Percentiles rank a stretch among this genome's conserved stretches.
phyloP scores from a whole-genome alignment of 2,113 vertebrate species.

The Marmota flaviventris region DNA sequence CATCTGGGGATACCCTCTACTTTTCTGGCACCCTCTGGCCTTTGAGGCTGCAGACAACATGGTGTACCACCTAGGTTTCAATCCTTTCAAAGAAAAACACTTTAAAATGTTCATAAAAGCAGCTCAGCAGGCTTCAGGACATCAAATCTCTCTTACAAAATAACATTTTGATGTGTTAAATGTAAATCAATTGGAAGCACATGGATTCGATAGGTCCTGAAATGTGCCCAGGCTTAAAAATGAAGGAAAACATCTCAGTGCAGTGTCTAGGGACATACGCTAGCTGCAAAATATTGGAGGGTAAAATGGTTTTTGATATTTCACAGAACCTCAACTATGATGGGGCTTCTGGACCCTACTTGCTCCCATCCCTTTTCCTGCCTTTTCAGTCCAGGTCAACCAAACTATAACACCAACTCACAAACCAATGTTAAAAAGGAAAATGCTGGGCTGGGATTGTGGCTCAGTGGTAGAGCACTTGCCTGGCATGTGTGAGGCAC shows the following conservation, averaged over 20 bases:
- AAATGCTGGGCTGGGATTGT: background rate
- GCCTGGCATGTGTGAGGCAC: too few relatives aligned
- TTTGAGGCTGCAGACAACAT: slow-evolving; percentile 13
- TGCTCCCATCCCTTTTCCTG: background rate
- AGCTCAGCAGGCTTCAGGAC: slow-evolving; percentile 51
- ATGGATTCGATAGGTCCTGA: slow-evolving; percentile 60
- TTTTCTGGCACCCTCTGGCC: background rate
- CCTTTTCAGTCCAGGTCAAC: background rate
- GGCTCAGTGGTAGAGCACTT: too few relatives aligned
- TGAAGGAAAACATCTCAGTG: slow-evolving; percentile 55
- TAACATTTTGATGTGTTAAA: slow-evolving; percentile 75
- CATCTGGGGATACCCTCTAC: background rate
- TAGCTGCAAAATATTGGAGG: background rate
- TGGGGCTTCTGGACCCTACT: background rate
- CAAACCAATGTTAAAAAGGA: background rate
- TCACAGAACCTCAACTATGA: background rate
- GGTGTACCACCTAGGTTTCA: slow-evolving; percentile 11
- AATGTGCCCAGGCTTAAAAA: slow-evolving; percentile 57
- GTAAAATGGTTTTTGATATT: background rate
- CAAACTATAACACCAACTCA: slow-evolving; percentile 6
- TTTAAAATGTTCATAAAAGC: slow-evolving; percentile 69
- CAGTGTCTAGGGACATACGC: background rate
- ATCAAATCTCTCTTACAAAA: slow-evolving; percentile 74
- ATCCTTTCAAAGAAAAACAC: slow-evolving; percentile 63
- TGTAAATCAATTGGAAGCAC: slow-evolving; percentile 71